Conservation (phyloP, 2,113 vertebrate genomes). For the Piaya cayana region DNA sequence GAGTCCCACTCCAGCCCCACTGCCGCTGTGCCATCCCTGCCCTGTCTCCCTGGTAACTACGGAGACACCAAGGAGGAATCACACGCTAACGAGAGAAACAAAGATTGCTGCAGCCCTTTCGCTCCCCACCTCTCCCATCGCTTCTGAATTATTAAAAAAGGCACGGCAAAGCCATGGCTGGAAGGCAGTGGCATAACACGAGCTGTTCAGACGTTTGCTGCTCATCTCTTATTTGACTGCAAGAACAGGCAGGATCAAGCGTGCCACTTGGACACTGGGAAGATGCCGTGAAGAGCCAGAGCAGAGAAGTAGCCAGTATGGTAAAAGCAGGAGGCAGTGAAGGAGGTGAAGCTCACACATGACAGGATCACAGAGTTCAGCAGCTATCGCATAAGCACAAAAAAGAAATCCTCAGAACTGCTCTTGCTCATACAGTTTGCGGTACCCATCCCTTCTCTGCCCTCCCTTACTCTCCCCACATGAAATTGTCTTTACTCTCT, state of each 20-base stretch:
- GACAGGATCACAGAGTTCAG: not conserved
- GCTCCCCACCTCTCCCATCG: constrained; percentile 25
- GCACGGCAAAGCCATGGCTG: not conserved
- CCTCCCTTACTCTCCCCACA: not conserved
- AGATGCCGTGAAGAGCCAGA: not conserved
- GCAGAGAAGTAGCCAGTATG: not conserved
- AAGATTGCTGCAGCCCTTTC: constrained; percentile 43
- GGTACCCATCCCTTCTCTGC: not conserved
- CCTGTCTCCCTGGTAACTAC: constrained; percentile 70
- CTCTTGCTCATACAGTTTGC: not conserved
- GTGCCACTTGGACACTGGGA: not conserved
- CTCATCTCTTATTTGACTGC: not conserved
- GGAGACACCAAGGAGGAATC: constrained; percentile 47
- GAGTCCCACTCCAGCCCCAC: not conserved
- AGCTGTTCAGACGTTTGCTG: not conserved
- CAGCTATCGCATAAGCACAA: not conserved
- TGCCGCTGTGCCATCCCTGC: constrained; percentile 32
- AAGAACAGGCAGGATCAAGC: fast-evolving
- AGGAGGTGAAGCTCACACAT: not conserved
- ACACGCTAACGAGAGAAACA: not conserved
- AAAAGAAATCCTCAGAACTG: not conserved
- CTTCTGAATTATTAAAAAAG: constrained; percentile 63
- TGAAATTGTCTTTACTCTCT: not conserved
- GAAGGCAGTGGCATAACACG: not conserved
- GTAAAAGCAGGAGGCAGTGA: not conserved